Percentiles rank a stretch among this genome's conserved stretches.
Conservation (phyloP, 2,797 vertebrate genomes). For the Poeciliopsis paucimaculata region DNA sequence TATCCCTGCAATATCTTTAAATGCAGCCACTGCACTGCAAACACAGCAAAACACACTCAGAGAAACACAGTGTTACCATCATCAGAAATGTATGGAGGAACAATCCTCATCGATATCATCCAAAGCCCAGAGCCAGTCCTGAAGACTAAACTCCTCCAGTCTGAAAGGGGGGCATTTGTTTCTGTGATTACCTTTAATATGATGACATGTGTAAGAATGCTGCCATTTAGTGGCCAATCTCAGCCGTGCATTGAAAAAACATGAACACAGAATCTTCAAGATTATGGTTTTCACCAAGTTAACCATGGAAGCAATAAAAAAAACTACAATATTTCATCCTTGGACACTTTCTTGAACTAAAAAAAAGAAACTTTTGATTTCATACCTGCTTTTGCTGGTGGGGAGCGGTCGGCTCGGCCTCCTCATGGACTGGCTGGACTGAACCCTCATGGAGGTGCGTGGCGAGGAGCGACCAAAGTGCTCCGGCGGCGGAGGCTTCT, state of each 20-base stretch:
- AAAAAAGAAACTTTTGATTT: background rate
- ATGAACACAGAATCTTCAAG: background rate
- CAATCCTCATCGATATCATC: slow-evolving; percentile 94
- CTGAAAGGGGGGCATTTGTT: slow-evolving; percentile 88
- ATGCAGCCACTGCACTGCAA: slow-evolving; percentile 6
- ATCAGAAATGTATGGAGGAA: slow-evolving; percentile 94
- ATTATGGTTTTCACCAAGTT: background rate
- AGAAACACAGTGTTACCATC: slow-evolving; percentile 71
- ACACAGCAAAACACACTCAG: slow-evolving; percentile 56
- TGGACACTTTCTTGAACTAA: background rate
- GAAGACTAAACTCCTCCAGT: slow-evolving; percentile 91
- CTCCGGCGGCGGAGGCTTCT: slow-evolving; percentile 92
- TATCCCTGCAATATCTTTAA: background rate
- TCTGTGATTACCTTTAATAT: slow-evolving; percentile 28
- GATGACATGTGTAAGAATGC: background rate
- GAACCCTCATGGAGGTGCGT: slow-evolving; percentile 93
- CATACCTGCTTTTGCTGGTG: slow-evolving; percentile 94
- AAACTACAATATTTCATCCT: background rate
- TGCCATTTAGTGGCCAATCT: background rate
- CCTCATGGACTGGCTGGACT: slow-evolving; percentile 93
- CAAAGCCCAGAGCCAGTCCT: slow-evolving; percentile 96
- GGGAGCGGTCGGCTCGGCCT: slow-evolving; percentile 95
- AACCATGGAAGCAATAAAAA: background rate
- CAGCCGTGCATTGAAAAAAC: background rate
- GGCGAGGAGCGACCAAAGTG: slow-evolving; percentile 94